Evolutionary conservation across 2,888 invertebrate genomes (phyloP), one percentile per base, ranked within the genome.

Genomic region (Drosophila setosimentum): DNA sequence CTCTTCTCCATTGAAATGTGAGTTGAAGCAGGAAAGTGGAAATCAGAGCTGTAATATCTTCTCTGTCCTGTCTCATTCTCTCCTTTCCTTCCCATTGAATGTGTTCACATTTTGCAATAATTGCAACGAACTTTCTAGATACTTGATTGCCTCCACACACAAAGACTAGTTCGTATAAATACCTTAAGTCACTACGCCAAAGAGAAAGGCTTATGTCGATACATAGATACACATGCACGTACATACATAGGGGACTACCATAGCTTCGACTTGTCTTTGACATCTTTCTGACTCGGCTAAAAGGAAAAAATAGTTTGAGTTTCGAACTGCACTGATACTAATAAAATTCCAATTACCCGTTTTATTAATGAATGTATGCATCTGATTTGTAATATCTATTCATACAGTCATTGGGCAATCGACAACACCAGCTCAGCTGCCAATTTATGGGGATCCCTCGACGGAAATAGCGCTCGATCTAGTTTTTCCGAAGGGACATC

Each of bases 401-500:
- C 7, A 45, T 45, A 35, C 27, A 97, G 97, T 96, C 93, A 95
- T 96, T 91, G 96, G 96, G 93, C 98, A 98, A 94, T 95, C 95
- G 91, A 98, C 98, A 76, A 94, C 94, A 81, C 98, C 98, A 59
- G 94, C 95, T 65, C 96, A 96, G 90, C 94, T 98, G 88, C 98
- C 98, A 69, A 96, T 98, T 91, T 95, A 95, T 61, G 98, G 98
- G 42, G 96, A 97, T 92, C 97, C 97, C 21, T 95, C 95, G 91
- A 95, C 95, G 72, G 96, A 96, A 92, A 96, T 98, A 80, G 94
- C 96, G 70, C 93, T 98, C 85, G 96, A 97, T 84, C 94, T 97
- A 71, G 95, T 96, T 74, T 97, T 97, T 93, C 96, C 97, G 13
- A 96, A 96, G 92, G 96, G 96, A 24, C 95, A 95, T 62, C 96